Evolutionary conservation across 2,797 vertebrate genomes (phyloP).

Genomic region (Esox masquinongy): DNA sequence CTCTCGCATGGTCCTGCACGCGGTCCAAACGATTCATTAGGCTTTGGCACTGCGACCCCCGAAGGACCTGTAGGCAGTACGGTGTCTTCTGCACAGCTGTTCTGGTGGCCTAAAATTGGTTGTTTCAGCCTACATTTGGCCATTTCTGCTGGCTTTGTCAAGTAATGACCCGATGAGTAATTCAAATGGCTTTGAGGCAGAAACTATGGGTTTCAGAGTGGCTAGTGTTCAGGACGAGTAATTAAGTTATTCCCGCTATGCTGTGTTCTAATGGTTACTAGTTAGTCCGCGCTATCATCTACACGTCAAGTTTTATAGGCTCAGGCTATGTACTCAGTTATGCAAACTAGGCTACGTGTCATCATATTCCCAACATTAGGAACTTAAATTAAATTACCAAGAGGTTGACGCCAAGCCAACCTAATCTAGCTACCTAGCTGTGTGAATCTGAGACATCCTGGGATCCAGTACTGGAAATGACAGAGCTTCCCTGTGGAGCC

Average conservation of each 20-base stretch:
- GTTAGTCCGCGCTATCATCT: neutral
- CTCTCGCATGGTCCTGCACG: constrained; percentile 41
- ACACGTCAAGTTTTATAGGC: neutral
- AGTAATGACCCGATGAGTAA: neutral
- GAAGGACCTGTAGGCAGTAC: constrained; percentile 21
- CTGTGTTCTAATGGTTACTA: neutral
- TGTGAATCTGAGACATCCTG: constrained; percentile 8
- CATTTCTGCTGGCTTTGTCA: neutral
- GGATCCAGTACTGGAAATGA: constrained; percentile 24
- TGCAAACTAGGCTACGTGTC: neutral
- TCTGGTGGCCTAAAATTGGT: too few species aligned
- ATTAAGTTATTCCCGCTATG: neutral
- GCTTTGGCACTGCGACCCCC: constrained; percentile 37
- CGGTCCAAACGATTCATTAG: constrained; percentile 50
- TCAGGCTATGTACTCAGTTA: neutral
- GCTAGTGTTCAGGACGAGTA: neutral
- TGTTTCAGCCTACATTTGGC: too few species aligned
- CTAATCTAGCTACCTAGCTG: neutral
- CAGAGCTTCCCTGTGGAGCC: constrained; percentile 21
- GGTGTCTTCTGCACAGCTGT: neutral
- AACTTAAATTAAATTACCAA: neutral
- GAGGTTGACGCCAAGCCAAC: neutral
- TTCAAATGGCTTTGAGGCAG: neutral
- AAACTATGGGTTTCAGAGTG: neutral
- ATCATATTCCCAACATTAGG: neutral